phyloP scores from a whole-genome alignment of 2,888 invertebrate species.

The Silvanus unidentatus region DNA sequence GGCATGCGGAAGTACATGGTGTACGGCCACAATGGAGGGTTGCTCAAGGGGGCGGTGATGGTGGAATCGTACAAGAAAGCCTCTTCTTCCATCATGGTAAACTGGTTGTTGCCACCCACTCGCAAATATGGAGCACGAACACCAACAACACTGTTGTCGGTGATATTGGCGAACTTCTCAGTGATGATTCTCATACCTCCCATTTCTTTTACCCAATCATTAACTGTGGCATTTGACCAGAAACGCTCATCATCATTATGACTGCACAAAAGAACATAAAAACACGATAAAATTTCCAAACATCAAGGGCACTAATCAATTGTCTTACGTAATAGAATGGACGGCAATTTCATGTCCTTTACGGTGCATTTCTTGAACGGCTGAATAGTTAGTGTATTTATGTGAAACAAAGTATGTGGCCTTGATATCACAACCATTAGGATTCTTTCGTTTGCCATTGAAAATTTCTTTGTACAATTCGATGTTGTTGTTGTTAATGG shows the following conservation, averaged over 20 bases:
- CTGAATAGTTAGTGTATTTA: slow-evolving; percentile 90
- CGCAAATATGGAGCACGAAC: slow-evolving; percentile 85
- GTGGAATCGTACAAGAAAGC: slow-evolving; percentile 94
- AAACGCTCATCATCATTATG: slow-evolving; percentile 88
- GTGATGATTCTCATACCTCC: slow-evolving; percentile 87
- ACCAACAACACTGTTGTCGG: slow-evolving; percentile 87
- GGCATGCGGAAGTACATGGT: slow-evolving; percentile 98
- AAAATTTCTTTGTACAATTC: slow-evolving; percentile 90
- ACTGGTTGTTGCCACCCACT: slow-evolving; percentile 92
- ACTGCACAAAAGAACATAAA: slow-evolving; percentile 47
- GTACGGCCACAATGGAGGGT: slow-evolving; percentile 95
- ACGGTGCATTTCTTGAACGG: slow-evolving; percentile 84
- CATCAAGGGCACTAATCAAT: slow-evolving; percentile 9
- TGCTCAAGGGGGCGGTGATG: slow-evolving; percentile 84
- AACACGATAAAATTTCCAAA: slow-evolving; percentile 7
- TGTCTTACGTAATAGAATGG: slow-evolving; percentile 83
- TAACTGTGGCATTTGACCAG: slow-evolving; percentile 89
- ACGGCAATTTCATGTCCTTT: slow-evolving; percentile 92
- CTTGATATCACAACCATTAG: slow-evolving; percentile 90
- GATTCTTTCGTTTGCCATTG: slow-evolving; percentile 81
- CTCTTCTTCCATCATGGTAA: slow-evolving; percentile 96
- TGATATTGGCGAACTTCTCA: slow-evolving; percentile 83
- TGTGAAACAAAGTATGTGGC: slow-evolving; percentile 89
- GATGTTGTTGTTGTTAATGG: slow-evolving; percentile 92
- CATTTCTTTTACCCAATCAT: slow-evolving; percentile 93